A percentile compares a stretch with the other conserved stretches of the same genome.
phyloP scores from a whole-genome alignment of 2,888 invertebrate species.

The Sphinx pinastri region DNA sequence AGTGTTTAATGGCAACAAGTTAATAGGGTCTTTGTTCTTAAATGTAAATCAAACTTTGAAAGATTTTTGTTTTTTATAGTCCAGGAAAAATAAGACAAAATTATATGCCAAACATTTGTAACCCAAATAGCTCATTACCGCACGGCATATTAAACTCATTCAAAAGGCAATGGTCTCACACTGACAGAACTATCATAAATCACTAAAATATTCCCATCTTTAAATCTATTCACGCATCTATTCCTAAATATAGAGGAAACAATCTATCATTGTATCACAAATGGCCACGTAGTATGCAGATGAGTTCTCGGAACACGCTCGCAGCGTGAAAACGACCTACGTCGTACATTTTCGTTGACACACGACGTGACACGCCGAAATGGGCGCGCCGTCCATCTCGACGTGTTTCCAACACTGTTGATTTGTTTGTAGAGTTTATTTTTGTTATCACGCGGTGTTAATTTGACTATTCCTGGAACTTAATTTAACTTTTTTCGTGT shows the following conservation, averaged over 20 bases:
- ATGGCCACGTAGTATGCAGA: slow-evolving; percentile 19
- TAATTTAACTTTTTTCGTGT: slow-evolving; percentile 12
- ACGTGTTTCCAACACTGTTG: slow-evolving; percentile 11
- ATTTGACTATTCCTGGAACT: background rate
- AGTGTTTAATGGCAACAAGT: no score
- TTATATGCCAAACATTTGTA: background rate
- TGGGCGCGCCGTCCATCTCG: slow-evolving; percentile 24
- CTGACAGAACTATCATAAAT: background rate
- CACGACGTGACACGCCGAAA: slow-evolving; percentile 37
- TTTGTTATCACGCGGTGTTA: background rate
- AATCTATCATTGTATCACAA: slow-evolving; percentile 22
- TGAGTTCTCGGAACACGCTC: slow-evolving; percentile 17
- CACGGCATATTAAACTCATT: background rate
- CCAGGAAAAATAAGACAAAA: background rate
- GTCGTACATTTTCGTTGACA: slow-evolving; percentile 40
- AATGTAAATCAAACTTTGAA: no score
- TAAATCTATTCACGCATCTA: background rate
- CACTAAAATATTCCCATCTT: background rate
- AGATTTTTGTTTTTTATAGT: no score
- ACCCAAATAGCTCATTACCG: background rate
- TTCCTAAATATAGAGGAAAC: slow-evolving; percentile 14
- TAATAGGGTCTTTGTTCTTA: no score
- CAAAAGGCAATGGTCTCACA: background rate
- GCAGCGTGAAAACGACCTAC: slow-evolving; percentile 36
- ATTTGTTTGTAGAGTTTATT: background rate